phyloP scores from a whole-genome alignment of 2,113 vertebrate species.

The Ophiodon elongatus region DNA sequence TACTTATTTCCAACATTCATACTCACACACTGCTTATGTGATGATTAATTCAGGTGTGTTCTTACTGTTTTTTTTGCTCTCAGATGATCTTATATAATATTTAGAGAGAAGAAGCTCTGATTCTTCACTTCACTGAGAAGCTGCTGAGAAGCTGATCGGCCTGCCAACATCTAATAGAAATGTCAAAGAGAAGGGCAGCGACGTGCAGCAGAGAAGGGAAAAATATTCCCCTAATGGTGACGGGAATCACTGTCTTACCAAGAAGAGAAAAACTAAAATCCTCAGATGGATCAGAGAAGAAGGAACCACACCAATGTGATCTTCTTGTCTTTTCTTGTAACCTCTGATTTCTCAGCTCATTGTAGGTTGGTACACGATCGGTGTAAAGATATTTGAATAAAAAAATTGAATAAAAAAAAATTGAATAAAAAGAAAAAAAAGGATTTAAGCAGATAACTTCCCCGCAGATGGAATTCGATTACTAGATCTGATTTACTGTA shows the following conservation, averaged over 20 bases:
- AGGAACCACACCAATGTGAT: not conserved
- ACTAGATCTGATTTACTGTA: not conserved
- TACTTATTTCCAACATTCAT: not conserved
- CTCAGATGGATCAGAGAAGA: conserved; percentile 13
- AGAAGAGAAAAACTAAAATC: not conserved
- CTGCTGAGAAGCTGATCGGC: not conserved
- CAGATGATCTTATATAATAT: conserved; percentile 28
- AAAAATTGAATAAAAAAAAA: too few relatives aligned
- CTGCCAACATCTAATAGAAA: conserved; percentile 53
- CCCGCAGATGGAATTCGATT: not conserved
- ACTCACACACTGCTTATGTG: not conserved
- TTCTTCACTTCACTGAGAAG: not conserved
- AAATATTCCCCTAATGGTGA: conserved; percentile 54
- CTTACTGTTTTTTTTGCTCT: not conserved
- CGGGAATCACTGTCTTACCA: conserved; percentile 12
- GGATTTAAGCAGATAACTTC: too few relatives aligned
- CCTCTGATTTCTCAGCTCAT: not conserved
- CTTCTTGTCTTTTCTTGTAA: not conserved
- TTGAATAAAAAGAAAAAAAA: too few relatives aligned
- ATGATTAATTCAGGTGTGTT: conserved; percentile 27
- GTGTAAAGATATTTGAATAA: not conserved
- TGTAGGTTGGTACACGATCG: not conserved
- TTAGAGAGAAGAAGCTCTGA: conserved; percentile 18
- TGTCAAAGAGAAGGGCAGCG: conserved; percentile 44
- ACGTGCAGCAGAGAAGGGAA: conserved; percentile 38